Conservation (phyloP, 2,888 invertebrate genomes). For the Phaedon cochleariae region DNA sequence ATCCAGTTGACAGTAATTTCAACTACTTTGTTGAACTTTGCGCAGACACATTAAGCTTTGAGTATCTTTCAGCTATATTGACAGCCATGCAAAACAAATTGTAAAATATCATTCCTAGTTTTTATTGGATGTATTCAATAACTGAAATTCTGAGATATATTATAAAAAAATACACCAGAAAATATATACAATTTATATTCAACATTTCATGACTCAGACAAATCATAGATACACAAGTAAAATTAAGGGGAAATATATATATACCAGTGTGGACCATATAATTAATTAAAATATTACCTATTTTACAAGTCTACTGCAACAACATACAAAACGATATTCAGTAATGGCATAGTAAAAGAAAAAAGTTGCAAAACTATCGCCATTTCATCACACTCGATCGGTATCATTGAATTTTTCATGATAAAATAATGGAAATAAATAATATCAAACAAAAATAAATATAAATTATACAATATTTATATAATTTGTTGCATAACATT, state of each 20-base stretch:
- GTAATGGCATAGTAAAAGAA: conserved; percentile 40
- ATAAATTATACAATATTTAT: background rate
- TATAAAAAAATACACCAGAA: background rate
- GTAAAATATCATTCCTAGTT: no score
- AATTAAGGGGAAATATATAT: conserved; percentile 26
- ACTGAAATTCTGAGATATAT: no score
- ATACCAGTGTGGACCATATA: conserved; percentile 18
- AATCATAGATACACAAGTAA: conserved; percentile 46
- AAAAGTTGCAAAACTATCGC: conserved; percentile 53
- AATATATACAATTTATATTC: conserved; percentile 34
- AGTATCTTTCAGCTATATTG: no score
- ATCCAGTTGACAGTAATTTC: no score
- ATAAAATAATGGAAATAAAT: conserved; percentile 36
- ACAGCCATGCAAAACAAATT: no score
- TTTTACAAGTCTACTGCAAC: conserved; percentile 35
- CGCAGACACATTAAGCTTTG: no score
- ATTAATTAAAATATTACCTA: conserved; percentile 35
- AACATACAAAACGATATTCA: conserved; percentile 34
- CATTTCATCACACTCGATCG: conserved; percentile 44
- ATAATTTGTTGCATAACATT: background rate
- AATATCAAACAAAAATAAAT: conserved; percentile 4
- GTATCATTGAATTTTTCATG: conserved; percentile 31
- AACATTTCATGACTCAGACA: conserved; percentile 37
- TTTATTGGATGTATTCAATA: no score
- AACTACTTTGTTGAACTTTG: no score